Base-by-base conservation (phyloP, 1,140 invertebrate species). In the Eurosta solidaginis region DNA sequence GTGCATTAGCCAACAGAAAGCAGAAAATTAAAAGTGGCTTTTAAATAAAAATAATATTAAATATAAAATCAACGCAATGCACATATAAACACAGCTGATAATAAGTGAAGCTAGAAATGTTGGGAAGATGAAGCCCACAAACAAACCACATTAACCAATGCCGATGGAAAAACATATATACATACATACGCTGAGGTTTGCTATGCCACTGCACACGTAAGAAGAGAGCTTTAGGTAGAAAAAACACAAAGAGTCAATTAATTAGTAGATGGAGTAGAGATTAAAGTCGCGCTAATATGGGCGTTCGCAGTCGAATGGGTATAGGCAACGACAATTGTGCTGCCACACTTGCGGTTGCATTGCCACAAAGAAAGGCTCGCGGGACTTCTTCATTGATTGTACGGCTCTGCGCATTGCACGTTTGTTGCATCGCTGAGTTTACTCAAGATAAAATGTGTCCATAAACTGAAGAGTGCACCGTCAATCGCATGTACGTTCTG, bases 21-120 rank as follows among this genome's bases (percentile, higher is more conserved):
- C 83, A 86, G 83, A 86, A 86, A 86, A 86, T 86, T 84, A 83
- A 86, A 86, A 86, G 84, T 82, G 84, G 84, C 84, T 86, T 85
- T 84, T 84, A 86, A 85, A 68, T 40, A 68, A 68, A 68, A 68
- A 68, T 68, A 68, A 68, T 68, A 68, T 68, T 40, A 68, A 68
- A 36, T 42, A 68, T 68, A 68, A 68, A 68, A 36, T 42, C 7
- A 40, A 10, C 17, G 14, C 33, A 20, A 40, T n/a, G n/a, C 36
- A 68, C 40, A n/a, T 27, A 42, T 33, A 22, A 40, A 68, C 27
- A 42, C n/a, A 17, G 50, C 7, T 68, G 59, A 68, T 68, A 68
- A 40, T 68, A 33, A 20, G 33, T 68, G n/a, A 27, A 40, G 33
- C 36, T 14, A 40, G 59, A 68, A 68, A 36, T 68, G n/a, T n/a